Conservation (phyloP, 2,113 vertebrate genomes). For the Leptocoma aspasia region DNA sequence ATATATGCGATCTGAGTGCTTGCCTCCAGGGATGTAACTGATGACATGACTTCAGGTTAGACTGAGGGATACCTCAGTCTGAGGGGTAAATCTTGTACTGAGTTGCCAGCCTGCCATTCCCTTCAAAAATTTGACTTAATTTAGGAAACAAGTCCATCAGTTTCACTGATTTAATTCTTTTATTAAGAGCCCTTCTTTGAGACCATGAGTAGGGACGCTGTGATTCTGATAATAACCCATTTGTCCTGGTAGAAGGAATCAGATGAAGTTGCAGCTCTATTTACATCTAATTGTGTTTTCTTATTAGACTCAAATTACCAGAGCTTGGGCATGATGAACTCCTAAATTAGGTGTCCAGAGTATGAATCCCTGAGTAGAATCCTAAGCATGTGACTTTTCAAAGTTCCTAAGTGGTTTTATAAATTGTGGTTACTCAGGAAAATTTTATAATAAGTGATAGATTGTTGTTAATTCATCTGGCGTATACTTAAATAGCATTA, state of each 20-base stretch:
- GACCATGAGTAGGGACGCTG: background rate
- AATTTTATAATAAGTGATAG: conserved; percentile 26
- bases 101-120: background rate
- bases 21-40: background rate
- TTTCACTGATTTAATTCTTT: conserved; percentile 25
- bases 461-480: conserved; percentile 46
- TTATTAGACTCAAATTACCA: conserved; percentile 35
- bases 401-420: conserved; percentile 41
- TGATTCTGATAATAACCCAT: background rate
- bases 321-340: background rate
- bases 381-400: background rate
- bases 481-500: background rate
- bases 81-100: background rate
- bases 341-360: background rate
- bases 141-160: conserved; percentile 52
- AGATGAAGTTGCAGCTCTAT: background rate
- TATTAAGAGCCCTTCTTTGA: conserved; percentile 55
- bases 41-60: background rate
- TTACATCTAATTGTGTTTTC: conserved; percentile 12
- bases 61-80: background rate
- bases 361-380: background rate
- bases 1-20: background rate
- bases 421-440: background rate
- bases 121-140: conserved; percentile 9
- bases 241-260: background rate